Evolutionary conservation across 2,888 invertebrate genomes (phyloP), one percentile per base, ranked within the genome.

Genomic region (Mylabris sibirica): DNA sequence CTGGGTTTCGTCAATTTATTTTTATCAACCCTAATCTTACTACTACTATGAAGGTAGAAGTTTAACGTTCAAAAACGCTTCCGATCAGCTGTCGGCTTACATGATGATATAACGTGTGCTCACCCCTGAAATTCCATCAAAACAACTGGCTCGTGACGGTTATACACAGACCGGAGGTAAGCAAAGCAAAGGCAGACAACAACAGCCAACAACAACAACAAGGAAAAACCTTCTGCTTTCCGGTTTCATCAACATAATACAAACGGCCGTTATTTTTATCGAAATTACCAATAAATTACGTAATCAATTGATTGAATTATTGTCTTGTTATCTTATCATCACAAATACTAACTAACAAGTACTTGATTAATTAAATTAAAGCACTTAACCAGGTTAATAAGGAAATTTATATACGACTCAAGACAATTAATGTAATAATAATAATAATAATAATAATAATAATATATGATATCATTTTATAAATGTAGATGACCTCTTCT

Each of bases 41-140:
- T 49, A n/a, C n/a, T 30, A 30, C n/a, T 30, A 30, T 30, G 8
- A 30, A 2, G 49, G 53, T 80, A 83, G 82, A 83, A 82, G 80
- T 75, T 35, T 44, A 59, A 60, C 60, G 26, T 53, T 17, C 24
- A 59, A 73, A 78, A 76, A 74, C 82, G 86, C 86, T 87, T 87
- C 87, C 87, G 86, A 87, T 87, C 87, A 87, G 87, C 87, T 87
- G 87, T 84, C 85, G 76, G 77, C 80, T 82, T 85, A 81, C 85
- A 86, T 82, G 71, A 86, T 82, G 71, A 69, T 67, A 30, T 60
- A 63, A 64, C 68, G 69, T 66, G 67, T 69, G 70, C 69, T 67
- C 60, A 64, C 67, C 70, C 63, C 62, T 61, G 66, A 67, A 70
- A 73, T 71, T 67, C 73, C 73, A 59, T 20, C 49, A 63, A 68